phyloP scores from a whole-genome alignment of 2,797 vertebrate species.

The Myotis vivesi region DNA sequence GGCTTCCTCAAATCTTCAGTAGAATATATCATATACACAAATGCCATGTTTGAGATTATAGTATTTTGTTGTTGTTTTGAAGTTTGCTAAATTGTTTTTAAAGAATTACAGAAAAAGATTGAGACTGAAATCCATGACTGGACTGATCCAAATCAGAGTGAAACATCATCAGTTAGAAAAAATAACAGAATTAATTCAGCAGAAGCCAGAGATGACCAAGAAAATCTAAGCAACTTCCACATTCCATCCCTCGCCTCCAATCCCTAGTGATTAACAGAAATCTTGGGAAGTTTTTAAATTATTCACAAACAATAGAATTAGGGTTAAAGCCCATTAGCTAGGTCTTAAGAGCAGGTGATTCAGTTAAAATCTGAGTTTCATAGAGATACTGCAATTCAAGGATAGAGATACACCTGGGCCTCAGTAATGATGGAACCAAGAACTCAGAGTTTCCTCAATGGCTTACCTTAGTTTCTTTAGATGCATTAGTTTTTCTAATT shows the following conservation, averaged over 20 bases:
- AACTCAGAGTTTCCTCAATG: neutral
- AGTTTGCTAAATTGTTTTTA: neutral
- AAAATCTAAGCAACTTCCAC: neutral
- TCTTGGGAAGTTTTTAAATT: neutral
- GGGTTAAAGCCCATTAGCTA: neutral
- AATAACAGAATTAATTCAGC: conserved; percentile 1
- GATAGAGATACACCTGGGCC: neutral
- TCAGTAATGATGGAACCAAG: neutral
- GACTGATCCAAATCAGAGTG: neutral
- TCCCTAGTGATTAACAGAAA: neutral
- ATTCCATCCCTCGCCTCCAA: neutral
- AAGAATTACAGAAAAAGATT: neutral
- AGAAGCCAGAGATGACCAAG: neutral
- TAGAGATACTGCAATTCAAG: neutral
- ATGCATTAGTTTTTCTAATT: neutral
- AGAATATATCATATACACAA: neutral
- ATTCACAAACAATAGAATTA: neutral
- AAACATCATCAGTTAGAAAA: neutral
- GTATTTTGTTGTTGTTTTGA: neutral
- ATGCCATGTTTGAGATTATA: neutral
- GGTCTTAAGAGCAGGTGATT: neutral
- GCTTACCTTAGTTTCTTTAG: neutral
- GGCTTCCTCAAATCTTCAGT: neutral
- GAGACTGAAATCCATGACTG: neutral
- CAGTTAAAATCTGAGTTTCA: neutral